Evolutionary conservation across 2,888 invertebrate genomes (phyloP), one percentile per base, ranked within the genome.

Genomic region (Chalcis sispes): DNA sequence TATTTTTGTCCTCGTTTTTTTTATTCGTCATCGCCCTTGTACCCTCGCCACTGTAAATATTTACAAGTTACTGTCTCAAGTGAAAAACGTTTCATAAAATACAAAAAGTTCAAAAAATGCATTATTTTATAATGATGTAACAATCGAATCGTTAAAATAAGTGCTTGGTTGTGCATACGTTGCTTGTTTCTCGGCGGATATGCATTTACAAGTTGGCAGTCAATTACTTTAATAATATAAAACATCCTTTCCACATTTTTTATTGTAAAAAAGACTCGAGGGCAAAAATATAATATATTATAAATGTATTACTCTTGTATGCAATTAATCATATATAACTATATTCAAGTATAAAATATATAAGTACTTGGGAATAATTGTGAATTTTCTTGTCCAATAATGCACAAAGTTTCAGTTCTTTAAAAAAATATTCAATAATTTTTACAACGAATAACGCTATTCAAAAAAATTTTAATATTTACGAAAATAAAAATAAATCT

Each of bases 111-210:
- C 54, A 61, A 75, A 59, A 75, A 71, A 59, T 61, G 52, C 29
- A 52, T 52, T 61, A 42, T 36, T 10, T 20, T 61, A 29, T 29
- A 73, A 58, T 46, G 56, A 66, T 18, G n/a, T 36, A 66, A 23
- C 13, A 56, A 69, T 18, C 15, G 36, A n/a, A n/a, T 56, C 32
- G 23, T 56, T 52, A 61, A 25, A 40, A 70, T 10, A 50, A 25
- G 20, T 62, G 29, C 27, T 52, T n/a, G n/a, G 18, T 58, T 58
- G 58, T 25, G 54, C 71, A 62, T 62, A 23, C 52, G 36, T 29
- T 48, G 23, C 23, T 36, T 65, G 58, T 71, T 76, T 61, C 52
- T 79, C 65, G 71, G 79, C 75, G 76, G 77, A 83, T 82, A 82
- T 81, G 77, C 70, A 80, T 77, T 59, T 72, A 71, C 72, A 40